A percentile compares a stretch with the other conserved stretches of the same genome.
These are phyloP conservation scores for Protobothrops flavoviridis DNA, from an alignment of 2,113 vertebrate species.

Conservation along the genomic window DNA sequence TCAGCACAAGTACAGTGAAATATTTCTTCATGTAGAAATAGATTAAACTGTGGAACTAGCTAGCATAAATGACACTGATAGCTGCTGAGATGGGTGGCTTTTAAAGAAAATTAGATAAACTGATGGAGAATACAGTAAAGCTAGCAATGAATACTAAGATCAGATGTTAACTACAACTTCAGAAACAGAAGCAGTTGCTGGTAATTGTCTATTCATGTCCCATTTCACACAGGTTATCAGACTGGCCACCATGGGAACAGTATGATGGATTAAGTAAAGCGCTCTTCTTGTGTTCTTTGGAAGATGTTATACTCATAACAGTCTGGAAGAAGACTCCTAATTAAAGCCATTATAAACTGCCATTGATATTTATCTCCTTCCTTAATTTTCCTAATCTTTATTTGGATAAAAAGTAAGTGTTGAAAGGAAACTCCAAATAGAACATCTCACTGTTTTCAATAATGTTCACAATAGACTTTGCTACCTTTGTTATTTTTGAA, in stretches of 20 bases:
- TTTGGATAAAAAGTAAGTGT: background rate
- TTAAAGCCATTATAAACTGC: background rate
- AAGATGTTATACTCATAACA: background rate
- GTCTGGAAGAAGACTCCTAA: background rate
- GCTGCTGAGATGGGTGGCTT: background rate
- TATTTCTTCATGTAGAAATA: background rate
- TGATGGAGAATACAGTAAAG: background rate
- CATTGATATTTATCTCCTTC: background rate
- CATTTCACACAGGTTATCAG: background rate
- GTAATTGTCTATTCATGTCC: background rate
- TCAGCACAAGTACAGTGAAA: background rate
- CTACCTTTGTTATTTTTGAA: background rate
- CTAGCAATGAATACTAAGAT: background rate
- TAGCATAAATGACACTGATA: background rate
- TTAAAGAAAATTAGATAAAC: background rate
- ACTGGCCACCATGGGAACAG: background rate
- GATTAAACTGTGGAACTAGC: background rate
- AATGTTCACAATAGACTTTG: background rate
- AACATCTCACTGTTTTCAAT: background rate
- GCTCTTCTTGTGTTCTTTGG: background rate
- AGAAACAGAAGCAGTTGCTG: background rate
- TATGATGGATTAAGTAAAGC: background rate
- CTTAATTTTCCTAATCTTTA: background rate
- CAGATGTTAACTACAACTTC: background rate
- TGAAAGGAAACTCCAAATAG: background rate